These are phyloP conservation scores for Eupithecia insigniata DNA, from an alignment of 2,888 invertebrate genomes.

Conservation along the genomic window DNA sequence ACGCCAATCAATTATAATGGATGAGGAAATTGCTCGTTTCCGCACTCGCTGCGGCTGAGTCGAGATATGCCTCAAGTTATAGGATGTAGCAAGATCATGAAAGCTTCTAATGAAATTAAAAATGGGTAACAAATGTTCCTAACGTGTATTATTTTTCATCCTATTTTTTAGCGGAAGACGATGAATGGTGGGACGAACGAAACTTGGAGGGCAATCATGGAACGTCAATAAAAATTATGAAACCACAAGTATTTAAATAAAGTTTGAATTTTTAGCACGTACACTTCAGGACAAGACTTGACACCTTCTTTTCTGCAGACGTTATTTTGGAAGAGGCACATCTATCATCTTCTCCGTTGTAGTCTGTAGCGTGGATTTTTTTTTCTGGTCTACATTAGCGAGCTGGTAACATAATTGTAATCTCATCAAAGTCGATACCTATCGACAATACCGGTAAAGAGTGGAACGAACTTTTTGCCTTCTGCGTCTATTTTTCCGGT, in stretches of 20 bases:
- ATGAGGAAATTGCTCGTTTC: constrained; percentile 80
- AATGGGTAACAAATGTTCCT: neutral
- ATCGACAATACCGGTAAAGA: too few relatives aligned
- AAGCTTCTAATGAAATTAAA: neutral
- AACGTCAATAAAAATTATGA: neutral
- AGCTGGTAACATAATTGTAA: too few relatives aligned
- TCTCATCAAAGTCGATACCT: too few relatives aligned
- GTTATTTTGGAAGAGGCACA: neutral
- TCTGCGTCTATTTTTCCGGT: too few relatives aligned
- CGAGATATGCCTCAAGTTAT: constrained; percentile 47
- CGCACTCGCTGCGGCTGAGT: constrained; percentile 63
- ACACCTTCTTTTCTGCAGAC: neutral
- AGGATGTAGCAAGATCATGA: constrained; percentile 12
- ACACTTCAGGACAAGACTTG: neutral
- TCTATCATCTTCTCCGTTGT: neutral
- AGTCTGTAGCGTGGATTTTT: neutral
- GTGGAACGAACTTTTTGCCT: too few relatives aligned
- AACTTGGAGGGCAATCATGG: too few relatives aligned
- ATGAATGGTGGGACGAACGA: too few relatives aligned
- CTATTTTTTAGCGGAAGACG: neutral
- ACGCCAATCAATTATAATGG: constrained; percentile 82
- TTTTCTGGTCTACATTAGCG: neutral
- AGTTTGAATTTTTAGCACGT: neutral
- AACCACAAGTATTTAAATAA: neutral
- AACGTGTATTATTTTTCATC: neutral